These are phyloP conservation scores for Drosophila tristis DNA, from an alignment of 1,140 invertebrate genomes.

Conservation along the genomic window DNA sequence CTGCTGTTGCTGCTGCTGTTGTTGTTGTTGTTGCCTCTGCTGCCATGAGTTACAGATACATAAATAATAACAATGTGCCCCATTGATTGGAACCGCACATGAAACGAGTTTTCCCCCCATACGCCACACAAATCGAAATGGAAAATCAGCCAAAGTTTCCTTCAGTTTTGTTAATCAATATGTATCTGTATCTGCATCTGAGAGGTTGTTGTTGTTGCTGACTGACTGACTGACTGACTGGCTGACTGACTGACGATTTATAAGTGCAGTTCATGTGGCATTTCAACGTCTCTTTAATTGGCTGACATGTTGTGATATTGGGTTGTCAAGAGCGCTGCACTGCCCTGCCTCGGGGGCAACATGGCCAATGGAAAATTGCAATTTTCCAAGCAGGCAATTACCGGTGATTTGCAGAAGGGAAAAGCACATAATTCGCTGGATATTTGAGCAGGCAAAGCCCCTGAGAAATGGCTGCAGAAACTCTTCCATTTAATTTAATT, in stretches of 20 bases:
- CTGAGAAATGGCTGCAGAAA: no score
- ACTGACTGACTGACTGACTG: conserved; percentile 21
- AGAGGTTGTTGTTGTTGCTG: conserved; percentile 12
- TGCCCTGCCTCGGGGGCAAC: conserved; percentile 5
- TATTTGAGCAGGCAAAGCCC: conserved; percentile 4
- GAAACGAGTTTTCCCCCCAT: conserved; percentile 60
- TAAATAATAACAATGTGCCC: conserved; percentile 75
- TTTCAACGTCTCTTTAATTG: conserved; percentile 76
- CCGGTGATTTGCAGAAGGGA: background rate
- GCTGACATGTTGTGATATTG: conserved; percentile 79
- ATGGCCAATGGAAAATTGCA: conserved; percentile 35
- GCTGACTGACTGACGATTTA: conserved; percentile 36
- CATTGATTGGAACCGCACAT: conserved; percentile 64
- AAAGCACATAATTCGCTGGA: no score
- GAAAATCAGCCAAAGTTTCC: conserved; percentile 51
- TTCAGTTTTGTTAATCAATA: conserved; percentile 48
- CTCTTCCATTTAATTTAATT: no score
- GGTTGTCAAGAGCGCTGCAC: conserved; percentile 54
- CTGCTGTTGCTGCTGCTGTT: conserved; percentile 33
- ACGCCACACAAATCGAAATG: conserved; percentile 45
- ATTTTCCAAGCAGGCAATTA: conserved; percentile 44
- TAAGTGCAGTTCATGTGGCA: conserved; percentile 42
- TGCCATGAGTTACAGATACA: conserved; percentile 80
- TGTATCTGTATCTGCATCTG: conserved; percentile 49
- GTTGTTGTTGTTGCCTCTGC: conserved; percentile 38